These are phyloP conservation scores for Megaceryle torquata DNA, from an alignment of 2,113 vertebrate genomes.

Conservation along the genomic window DNA sequence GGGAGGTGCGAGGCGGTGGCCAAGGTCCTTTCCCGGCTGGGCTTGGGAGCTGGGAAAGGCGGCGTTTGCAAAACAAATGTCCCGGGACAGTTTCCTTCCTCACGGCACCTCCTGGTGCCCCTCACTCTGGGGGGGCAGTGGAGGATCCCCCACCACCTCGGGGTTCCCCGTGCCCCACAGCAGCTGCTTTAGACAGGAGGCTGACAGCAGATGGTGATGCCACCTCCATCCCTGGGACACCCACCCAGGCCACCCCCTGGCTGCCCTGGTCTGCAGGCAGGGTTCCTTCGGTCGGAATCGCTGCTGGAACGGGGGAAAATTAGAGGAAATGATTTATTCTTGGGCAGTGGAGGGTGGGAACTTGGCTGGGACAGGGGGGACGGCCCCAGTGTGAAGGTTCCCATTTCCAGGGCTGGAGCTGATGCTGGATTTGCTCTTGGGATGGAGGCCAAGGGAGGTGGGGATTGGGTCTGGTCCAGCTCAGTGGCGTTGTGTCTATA, in stretches of 20 bases:
- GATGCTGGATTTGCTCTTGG: not conserved
- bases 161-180: no score
- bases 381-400: not conserved
- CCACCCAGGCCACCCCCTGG: no score
- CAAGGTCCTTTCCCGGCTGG: not conserved
- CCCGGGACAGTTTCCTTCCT: not conserved
- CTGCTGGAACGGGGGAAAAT: not conserved
- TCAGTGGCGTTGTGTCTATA: accelerated
- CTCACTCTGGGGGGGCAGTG: accelerated
- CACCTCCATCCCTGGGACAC: not conserved
- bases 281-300: not conserved
- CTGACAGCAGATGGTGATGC: accelerated
- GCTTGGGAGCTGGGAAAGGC: not conserved
- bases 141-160: accelerated
- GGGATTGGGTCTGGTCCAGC: not conserved
- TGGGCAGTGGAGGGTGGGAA: not conserved
- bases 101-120: not conserved
- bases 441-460: not conserved
- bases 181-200: accelerated
- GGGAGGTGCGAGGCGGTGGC: accelerated
- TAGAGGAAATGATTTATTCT: not conserved
- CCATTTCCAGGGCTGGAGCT: not conserved
- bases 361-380: accelerated
- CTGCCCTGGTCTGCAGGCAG: accelerated
- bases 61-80: not conserved